Conservation (phyloP, 1,140 invertebrate genomes). For the Sycophaga agraensis region DNA sequence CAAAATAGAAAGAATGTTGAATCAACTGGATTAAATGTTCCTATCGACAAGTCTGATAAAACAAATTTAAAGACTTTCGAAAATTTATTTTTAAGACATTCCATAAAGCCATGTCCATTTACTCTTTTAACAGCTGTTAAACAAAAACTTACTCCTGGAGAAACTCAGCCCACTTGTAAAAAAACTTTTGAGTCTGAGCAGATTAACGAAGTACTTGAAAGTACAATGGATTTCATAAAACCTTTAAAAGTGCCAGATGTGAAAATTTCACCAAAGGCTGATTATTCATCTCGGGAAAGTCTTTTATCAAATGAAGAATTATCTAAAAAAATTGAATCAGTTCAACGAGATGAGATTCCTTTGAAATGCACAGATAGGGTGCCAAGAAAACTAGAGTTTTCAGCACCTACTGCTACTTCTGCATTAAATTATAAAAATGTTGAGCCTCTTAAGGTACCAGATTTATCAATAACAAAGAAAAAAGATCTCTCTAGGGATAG, state of each 20-base stretch:
- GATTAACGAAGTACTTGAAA: constrained; percentile 27
- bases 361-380: constrained; percentile 44
- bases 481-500: constrained; percentile 50
- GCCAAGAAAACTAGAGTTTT: constrained; percentile 52
- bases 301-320: constrained; percentile 41
- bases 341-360: constrained; percentile 40
- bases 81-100: constrained; percentile 38
- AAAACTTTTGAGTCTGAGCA: constrained; percentile 36
- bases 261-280: constrained; percentile 54
- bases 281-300: constrained; percentile 47
- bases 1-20: constrained; percentile 19
- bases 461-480: constrained; percentile 49
- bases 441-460: constrained; percentile 49
- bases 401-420: constrained; percentile 42
- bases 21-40: neutral
- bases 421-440: constrained; percentile 46
- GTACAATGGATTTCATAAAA: constrained; percentile 51
- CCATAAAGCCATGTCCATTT: constrained; percentile 50
- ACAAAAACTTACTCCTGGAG: constrained; percentile 45
- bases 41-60: constrained; percentile 15
- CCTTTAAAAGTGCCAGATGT: constrained; percentile 52
- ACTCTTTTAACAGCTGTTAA: constrained; percentile 54
- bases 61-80: constrained; percentile 36
- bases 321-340: constrained; percentile 38
- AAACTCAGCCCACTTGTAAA: constrained; percentile 34